Evolutionary conservation across 1,140 invertebrate genomes (phyloP), one percentile per base, ranked within the genome.

Genomic region (Heterodera schachtii): DNA sequence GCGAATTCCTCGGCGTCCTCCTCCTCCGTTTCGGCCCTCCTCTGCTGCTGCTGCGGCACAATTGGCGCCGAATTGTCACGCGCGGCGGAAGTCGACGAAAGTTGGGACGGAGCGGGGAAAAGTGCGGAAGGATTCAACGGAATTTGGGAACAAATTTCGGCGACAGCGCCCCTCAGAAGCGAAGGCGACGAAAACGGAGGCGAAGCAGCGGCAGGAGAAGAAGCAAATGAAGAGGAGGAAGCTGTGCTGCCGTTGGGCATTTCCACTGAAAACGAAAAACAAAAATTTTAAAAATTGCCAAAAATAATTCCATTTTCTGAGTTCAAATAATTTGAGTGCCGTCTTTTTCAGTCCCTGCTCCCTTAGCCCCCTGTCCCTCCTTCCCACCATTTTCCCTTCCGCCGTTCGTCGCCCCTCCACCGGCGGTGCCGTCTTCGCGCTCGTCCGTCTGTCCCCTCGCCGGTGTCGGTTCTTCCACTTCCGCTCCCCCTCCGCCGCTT

Each of bases 1-100:
- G 77, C 19, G 31, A 78, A 78, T 21, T 78, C 77, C 13, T 78
- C 77, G 11, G 41, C 70, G 9, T 78, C 49, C 11, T 71, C 69
- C 69, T 71, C 69, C 13, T 71, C 41, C 21, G 41, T 8, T 41
- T 43, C 44, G 69, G 11, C 69, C 69, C 9, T 11, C 21, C 69
- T 71, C 31, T 71, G 69, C 69, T 71, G 69, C 67, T 16, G 6
- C 19, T 69, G 67, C 31, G 31, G 31, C 57, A 64, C 57, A 64
- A 64, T 52, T 52, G 49, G 13, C 57, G 57, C 13, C 11, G 57
- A 19, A 64, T 19, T 19, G 57, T 19, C 19, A 19, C 57, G 13
- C 11, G 11, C 11, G 49, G 31, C 31, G 31, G 31, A 52, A 52
- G 57, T 64, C 13, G 57, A 52, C 47, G 57, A 60, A 31, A 19